These are phyloP conservation scores for Sarotherodon lohbergeri DNA, from an alignment of 2,113 vertebrate species.

Conservation along the genomic window DNA sequence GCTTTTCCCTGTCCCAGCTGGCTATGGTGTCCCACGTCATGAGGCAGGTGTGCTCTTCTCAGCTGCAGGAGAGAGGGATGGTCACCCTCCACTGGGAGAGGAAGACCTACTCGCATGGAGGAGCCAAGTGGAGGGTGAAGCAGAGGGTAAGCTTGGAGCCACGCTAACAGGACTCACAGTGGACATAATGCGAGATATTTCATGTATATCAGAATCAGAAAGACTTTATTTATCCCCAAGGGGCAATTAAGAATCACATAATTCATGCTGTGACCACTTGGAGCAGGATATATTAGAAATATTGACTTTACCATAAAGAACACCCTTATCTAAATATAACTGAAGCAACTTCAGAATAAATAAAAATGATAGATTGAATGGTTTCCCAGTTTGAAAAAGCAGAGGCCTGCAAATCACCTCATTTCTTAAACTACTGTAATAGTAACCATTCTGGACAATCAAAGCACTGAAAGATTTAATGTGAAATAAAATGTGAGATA, in stretches of 20 bases:
- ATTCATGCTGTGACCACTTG: not conserved
- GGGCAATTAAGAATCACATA: not conserved
- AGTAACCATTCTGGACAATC: not conserved
- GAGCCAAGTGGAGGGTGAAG: conserved; percentile 80
- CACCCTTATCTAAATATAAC: not conserved
- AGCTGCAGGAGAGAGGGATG: conserved; percentile 91
- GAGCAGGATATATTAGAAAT: not conserved
- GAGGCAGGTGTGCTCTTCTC: conserved; percentile 86
- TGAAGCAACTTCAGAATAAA: not conserved
- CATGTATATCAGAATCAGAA: not conserved
- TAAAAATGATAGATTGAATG: not conserved
- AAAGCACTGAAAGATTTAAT: not conserved
- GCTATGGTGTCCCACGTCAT: conserved; percentile 87
- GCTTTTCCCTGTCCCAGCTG: conserved; percentile 88
- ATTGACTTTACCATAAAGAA: not conserved
- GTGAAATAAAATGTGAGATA: not conserved
- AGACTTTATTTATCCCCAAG: not conserved
- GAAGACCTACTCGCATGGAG: conserved; percentile 77
- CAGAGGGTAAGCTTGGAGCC: conserved; percentile 63
- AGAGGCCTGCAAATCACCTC: not conserved
- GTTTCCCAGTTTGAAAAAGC: not conserved
- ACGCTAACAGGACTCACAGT: not conserved
- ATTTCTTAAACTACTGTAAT: not conserved
- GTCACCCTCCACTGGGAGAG: conserved; percentile 89
- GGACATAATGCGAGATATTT: accelerated